Conservation (phyloP, 2,113 vertebrate genomes). For the Balaeniceps rex region DNA sequence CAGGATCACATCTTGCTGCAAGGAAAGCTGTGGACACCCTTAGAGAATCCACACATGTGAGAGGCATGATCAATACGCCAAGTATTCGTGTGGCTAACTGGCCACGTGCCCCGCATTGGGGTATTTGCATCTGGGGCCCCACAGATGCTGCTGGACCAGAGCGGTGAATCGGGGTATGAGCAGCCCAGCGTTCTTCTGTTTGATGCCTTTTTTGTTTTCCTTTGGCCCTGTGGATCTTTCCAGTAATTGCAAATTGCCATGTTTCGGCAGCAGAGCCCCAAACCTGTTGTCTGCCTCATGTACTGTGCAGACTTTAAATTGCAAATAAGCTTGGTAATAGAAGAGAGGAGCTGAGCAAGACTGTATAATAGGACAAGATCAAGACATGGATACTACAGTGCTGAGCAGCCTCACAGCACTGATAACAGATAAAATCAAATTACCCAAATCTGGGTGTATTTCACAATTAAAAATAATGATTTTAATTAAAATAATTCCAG, state of each 20-base stretch:
- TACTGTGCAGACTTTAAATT: background rate
- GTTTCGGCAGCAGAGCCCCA: background rate
- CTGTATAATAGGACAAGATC: constrained; percentile 2
- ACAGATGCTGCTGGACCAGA: background rate
- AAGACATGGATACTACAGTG: background rate
- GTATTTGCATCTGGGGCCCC: background rate
- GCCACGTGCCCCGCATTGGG: background rate
- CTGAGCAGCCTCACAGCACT: background rate
- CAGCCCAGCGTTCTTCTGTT: background rate
- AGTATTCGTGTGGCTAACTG: background rate
- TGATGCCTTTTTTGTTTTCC: background rate
- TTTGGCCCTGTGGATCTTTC: background rate
- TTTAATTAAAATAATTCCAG: constrained; percentile 39
- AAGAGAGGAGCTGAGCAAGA: background rate
- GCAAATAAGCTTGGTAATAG: background rate
- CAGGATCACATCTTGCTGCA: background rate
- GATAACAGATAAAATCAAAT: constrained; percentile 32
- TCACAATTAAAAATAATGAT: constrained; percentile 30
- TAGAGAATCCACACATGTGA: background rate
- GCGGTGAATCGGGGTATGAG: background rate
- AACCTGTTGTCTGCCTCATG: background rate
- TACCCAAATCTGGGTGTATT: background rate
- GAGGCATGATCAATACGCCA: background rate
- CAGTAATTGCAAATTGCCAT: background rate
- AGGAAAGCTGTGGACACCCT: background rate